These are phyloP conservation scores for Epinotia ramella DNA, from an alignment of 2,888 invertebrate species.

Conservation along the genomic window DNA sequence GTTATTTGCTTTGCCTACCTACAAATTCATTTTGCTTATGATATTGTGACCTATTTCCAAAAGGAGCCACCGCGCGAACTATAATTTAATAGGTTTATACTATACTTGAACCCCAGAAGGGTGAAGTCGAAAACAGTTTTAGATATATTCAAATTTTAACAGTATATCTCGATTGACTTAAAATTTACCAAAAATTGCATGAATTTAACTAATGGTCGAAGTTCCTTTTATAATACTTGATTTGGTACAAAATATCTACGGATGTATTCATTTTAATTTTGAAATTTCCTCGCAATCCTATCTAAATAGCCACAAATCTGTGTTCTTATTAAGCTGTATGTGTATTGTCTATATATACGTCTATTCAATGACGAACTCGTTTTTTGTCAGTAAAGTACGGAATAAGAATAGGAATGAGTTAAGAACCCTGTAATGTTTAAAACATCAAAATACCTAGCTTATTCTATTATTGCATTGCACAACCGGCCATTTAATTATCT, in stretches of 20 bases:
- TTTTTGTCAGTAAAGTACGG: conserved; percentile 14
- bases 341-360: conserved; percentile 35
- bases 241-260: not conserved
- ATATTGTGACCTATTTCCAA: not conserved
- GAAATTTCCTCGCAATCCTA: not conserved
- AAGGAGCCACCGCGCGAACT: not conserved
- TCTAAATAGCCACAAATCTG: not conserved
- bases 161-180: not conserved
- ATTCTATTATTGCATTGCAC: conserved; percentile 82
- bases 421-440: conserved; percentile 35
- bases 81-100: not conserved
- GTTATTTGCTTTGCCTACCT: not conserved
- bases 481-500: conserved; percentile 70
- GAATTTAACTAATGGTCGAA: not conserved
- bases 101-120: not conserved
- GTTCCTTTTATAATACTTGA: not conserved
- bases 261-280: not conserved
- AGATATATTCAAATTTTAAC: not conserved
- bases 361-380: conserved; percentile 38
- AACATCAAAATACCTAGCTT: conserved; percentile 48
- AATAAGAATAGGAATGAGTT: conserved; percentile 10
- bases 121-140: not conserved
- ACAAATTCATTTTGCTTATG: not conserved
- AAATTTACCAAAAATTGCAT: not conserved
- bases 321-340: not conserved